Evolutionary conservation across 92 coral and sea anemone species (phyloP).

Genomic region (Isaurus tuberculatus): DNA sequence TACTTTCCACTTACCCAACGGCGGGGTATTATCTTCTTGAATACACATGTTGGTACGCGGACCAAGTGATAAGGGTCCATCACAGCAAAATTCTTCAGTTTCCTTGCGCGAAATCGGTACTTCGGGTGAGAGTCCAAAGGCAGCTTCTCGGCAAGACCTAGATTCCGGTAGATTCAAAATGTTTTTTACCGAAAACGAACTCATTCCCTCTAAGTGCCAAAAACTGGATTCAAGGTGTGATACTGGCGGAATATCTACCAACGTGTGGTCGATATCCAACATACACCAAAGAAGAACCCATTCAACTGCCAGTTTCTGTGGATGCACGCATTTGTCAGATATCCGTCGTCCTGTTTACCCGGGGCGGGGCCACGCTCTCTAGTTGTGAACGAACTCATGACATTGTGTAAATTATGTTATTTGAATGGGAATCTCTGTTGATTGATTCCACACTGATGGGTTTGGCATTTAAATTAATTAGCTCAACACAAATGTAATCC

Average conservation of each 20-base stretch:
- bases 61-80: slow-evolving; percentile 29
- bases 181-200: slow-evolving; percentile 96
- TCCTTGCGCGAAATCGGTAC: slow-evolving; percentile 37
- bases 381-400: slow-evolving; percentile 95
- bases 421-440: slow-evolving; percentile 86
- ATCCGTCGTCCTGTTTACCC: slow-evolving; percentile 75
- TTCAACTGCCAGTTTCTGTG: slow-evolving; percentile 63
- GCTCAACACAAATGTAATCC: slow-evolving; percentile 84
- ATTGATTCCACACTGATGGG: slow-evolving; percentile 93
- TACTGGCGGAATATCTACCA: slow-evolving; percentile 22
- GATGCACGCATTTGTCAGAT: slow-evolving; percentile 51
- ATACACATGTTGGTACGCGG: slow-evolving; percentile 47
- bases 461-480: slow-evolving; percentile 96
- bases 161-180: slow-evolving; percentile 88
- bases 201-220: slow-evolving; percentile 62
- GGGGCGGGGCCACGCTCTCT: slow-evolving; percentile 93
- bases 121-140: slow-evolving; percentile 11
- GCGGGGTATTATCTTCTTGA: slow-evolving; percentile 37
- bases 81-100: slow-evolving; percentile 44
- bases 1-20: slow-evolving; percentile 36
- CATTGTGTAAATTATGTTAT: slow-evolving; percentile 81
- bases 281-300: slow-evolving; percentile 35
- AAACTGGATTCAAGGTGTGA: slow-evolving; percentile 21
- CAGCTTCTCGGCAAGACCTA: slow-evolving; percentile 38
- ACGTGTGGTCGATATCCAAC: slow-evolving; percentile 34